phyloP scores from a whole-genome alignment of 2,113 vertebrate species.

The Brachyhypopomus occidentalis region DNA sequence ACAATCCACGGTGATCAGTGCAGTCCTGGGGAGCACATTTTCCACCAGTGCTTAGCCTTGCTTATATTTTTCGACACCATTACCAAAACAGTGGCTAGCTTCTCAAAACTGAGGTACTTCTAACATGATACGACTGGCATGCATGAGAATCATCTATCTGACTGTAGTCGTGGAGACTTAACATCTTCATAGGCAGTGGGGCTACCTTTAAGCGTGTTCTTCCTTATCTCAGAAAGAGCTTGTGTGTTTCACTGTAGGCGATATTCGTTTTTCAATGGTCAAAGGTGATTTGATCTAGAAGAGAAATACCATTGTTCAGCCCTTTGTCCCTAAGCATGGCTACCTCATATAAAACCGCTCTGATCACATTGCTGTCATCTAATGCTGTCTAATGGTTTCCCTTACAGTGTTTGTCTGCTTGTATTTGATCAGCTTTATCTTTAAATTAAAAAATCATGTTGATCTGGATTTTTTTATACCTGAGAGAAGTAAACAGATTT shows the following conservation, averaged over 20 bases:
- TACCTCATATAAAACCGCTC: not conserved
- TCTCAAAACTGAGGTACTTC: not conserved
- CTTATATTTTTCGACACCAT: not conserved
- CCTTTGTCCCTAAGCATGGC: not conserved
- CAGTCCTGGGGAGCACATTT: no score
- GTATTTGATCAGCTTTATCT: not conserved
- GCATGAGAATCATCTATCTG: constrained; percentile 29
- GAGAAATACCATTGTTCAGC: not conserved
- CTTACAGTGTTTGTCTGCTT: not conserved
- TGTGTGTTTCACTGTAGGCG: constrained; percentile 27
- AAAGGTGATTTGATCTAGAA: not conserved
- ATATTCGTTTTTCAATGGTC: not conserved
- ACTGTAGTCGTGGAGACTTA: constrained; percentile 36
- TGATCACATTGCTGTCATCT: not conserved
- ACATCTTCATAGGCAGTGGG: constrained; percentile 43
- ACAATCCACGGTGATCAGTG: no score
- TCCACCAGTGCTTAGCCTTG: not conserved
- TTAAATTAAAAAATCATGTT: no score
- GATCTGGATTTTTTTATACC: no score
- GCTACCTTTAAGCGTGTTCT: not conserved
- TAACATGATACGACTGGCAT: constrained; percentile 23
- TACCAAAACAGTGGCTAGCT: not conserved
- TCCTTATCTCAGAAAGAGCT: constrained; percentile 14
- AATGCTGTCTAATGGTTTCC: not conserved
- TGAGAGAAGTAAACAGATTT: no score